Evolutionary conservation across 1,140 invertebrate species (phyloP).

Genomic region (Aphelinus atriplicis): DNA sequence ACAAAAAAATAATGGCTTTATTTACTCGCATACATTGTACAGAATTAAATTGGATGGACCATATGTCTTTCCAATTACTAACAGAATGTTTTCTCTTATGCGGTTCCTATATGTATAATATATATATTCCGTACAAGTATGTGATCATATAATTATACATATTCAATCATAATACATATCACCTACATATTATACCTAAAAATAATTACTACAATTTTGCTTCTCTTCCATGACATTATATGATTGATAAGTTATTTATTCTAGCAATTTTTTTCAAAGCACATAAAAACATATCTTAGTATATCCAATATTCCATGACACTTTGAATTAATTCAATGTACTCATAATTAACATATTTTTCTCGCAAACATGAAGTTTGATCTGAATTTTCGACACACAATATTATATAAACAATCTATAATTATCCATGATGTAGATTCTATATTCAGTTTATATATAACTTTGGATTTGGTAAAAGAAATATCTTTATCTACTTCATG

Average conservation of each 20-base stretch:
- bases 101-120: not conserved
- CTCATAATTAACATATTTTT: no score
- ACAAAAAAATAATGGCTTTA: conserved; percentile 59
- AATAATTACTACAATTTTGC: conserved; percentile 29
- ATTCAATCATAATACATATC: not conserved
- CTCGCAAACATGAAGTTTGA: no score
- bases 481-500: no score
- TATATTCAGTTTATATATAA: no score
- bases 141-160: conserved; percentile 19
- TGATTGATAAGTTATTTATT: conserved; percentile 3
- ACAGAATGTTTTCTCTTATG: not conserved
- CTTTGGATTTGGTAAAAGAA: no score
- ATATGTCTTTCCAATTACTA: conserved; percentile 34
- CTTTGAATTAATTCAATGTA: no score
- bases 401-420: no score
- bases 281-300: conserved; percentile 17
- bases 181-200: conserved; percentile 16
- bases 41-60: conserved; percentile 56
- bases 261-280: not conserved
- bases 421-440: no score
- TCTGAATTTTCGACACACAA: no score
- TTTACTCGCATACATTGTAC: conserved; percentile 56
- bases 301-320: no score
- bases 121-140: conserved; percentile 22
- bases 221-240: not conserved